phyloP scores from a whole-genome alignment of 2,888 invertebrate species.

The Myopa testacea region DNA sequence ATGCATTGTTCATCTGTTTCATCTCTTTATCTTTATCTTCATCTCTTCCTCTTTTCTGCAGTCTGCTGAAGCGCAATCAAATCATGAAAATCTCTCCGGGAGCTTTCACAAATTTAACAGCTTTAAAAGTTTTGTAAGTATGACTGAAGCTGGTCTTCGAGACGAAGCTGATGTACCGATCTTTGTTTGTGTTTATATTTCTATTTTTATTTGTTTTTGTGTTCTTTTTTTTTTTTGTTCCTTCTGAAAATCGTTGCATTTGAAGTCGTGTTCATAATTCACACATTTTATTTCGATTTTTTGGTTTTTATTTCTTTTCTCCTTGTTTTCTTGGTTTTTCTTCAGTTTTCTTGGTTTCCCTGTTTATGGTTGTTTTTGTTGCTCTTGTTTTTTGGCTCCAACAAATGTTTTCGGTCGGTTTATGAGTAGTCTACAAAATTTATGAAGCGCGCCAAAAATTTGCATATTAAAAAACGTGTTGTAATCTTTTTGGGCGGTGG shows the following conservation, averaged over 20 bases:
- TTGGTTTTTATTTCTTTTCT: constrained; percentile 4
- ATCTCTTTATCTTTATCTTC: not conserved
- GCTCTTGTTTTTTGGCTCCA: not conserved
- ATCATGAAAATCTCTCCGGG: constrained; percentile 81
- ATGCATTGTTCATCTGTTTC: not conserved
- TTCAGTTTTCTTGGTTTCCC: not conserved
- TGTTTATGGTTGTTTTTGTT: constrained; percentile 1
- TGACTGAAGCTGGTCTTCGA: too few species aligned
- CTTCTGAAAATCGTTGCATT: constrained; percentile 1
- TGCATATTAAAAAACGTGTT: not conserved
- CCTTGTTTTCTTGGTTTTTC: not conserved
- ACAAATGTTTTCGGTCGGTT: too few species aligned
- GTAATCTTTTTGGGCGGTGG: not conserved
- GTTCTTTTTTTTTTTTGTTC: too few species aligned
- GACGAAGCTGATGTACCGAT: not conserved
- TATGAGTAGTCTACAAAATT: constrained; percentile 19
- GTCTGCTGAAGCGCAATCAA: constrained; percentile 88
- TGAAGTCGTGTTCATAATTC: constrained; percentile 26
- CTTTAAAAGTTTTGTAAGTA: constrained; percentile 89
- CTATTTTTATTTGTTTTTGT: not conserved
- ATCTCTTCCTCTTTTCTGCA: constrained; percentile 68
- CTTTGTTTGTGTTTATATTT: not conserved
- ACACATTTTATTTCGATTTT: not conserved
- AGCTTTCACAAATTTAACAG: constrained; percentile 83
- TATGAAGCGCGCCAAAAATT: constrained; percentile 13